These are phyloP conservation scores for Astur gentilis DNA, from an alignment of 2,113 vertebrate species.

Conservation along the genomic window DNA sequence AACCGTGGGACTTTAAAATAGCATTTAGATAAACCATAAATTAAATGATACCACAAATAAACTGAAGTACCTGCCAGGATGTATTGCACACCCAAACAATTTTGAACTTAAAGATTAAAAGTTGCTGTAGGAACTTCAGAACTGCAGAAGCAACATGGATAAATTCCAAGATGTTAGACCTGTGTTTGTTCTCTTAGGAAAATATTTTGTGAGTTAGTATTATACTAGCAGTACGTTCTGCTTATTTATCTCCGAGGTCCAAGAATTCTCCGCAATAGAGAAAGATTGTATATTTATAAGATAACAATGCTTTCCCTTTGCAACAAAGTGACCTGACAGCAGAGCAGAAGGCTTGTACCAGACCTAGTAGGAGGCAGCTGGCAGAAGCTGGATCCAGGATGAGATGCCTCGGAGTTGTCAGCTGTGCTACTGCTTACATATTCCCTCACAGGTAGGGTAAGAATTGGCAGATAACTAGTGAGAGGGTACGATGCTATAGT, in stretches of 20 bases:
- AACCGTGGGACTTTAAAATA: neutral
- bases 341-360: neutral
- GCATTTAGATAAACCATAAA: neutral
- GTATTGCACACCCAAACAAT: neutral
- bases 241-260: neutral
- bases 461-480: neutral
- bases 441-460: neutral
- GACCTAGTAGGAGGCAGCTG: rapidly evolving
- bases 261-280: neutral
- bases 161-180: neutral
- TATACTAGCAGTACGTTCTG: neutral
- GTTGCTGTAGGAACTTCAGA: neutral
- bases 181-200: neutral
- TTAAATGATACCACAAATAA: neutral
- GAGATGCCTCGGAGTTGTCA: neutral
- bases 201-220: neutral
- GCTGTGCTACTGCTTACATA: neutral
- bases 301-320: neutral
- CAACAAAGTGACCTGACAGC: neutral
- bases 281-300: neutral
- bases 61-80: neutral
- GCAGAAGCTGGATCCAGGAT: neutral
- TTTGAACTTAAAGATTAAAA: neutral
- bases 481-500: neutral
- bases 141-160: neutral